Conservation (phyloP, 2,888 invertebrate genomes). For the Caenorhabditis afra region DNA sequence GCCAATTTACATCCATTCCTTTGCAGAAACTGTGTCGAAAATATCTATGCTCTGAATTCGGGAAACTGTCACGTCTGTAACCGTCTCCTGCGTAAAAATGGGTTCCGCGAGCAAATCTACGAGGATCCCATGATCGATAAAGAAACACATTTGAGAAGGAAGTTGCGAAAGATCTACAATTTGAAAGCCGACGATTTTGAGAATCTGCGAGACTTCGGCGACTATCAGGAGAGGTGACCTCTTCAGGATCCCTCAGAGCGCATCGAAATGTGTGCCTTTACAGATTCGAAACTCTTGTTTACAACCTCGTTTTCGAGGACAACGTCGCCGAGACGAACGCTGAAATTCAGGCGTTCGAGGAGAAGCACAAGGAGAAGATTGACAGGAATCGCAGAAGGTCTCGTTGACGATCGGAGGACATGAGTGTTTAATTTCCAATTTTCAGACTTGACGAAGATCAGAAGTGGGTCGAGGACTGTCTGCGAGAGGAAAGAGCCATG, state of each 20-base stretch:
- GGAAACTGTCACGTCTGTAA: slow-evolving; percentile 88
- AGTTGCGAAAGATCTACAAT: slow-evolving; percentile 89
- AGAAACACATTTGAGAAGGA: slow-evolving; percentile 94
- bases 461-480: slow-evolving; percentile 84
- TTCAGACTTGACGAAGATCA: slow-evolving; percentile 83
- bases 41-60: slow-evolving; percentile 95
- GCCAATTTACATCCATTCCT: neutral
- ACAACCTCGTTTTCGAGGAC: slow-evolving; percentile 72
- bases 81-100: slow-evolving; percentile 89
- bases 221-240: slow-evolving; percentile 96
- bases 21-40: slow-evolving; percentile 77
- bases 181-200: slow-evolving; percentile 95
- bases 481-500: slow-evolving; percentile 80
- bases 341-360: slow-evolving; percentile 72
- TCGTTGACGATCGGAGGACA: slow-evolving; percentile 80
- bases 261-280: too few species aligned
- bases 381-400: slow-evolving; percentile 76
- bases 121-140: slow-evolving; percentile 97
- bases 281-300: slow-evolving; percentile 71
- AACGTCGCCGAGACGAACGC: slow-evolving; percentile 73
- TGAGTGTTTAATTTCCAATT: neutral
- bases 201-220: slow-evolving; percentile 90
- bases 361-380: slow-evolving; percentile 73
- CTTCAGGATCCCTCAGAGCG: slow-evolving; percentile 4
- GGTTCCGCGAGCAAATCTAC: slow-evolving; percentile 94